Evolutionary conservation across 2,888 invertebrate genomes (phyloP).

Genomic region (Megamerina dolium): DNA sequence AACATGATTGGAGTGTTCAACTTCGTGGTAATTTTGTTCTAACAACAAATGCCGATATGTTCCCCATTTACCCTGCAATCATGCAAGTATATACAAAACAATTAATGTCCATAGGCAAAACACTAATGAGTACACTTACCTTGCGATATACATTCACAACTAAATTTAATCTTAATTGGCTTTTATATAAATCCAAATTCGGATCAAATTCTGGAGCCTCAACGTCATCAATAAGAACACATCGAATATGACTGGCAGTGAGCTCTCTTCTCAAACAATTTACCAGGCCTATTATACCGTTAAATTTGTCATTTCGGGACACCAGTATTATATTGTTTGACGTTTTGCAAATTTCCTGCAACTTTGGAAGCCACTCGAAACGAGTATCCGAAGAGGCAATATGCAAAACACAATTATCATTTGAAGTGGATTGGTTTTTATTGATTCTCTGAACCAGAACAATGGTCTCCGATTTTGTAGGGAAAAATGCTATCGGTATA

Average conservation of each 20-base stretch:
- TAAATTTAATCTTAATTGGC: slow-evolving; percentile 66
- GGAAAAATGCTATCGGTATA: slow-evolving; percentile 33
- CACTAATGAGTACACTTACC: slow-evolving; percentile 30
- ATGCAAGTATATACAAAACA: too few species aligned
- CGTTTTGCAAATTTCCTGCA: slow-evolving; percentile 32
- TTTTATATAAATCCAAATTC: slow-evolving; percentile 58
- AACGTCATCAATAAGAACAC: slow-evolving; percentile 59
- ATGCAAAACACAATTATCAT: slow-evolving; percentile 28
- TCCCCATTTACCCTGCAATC: slow-evolving; percentile 53
- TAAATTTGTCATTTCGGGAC: slow-evolving; percentile 60
- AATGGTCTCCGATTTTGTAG: slow-evolving; percentile 35
- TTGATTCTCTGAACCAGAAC: slow-evolving; percentile 38
- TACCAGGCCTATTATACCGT: slow-evolving; percentile 83
- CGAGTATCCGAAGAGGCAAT: slow-evolving; percentile 32
- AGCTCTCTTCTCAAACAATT: slow-evolving; percentile 81
- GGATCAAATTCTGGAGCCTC: slow-evolving; percentile 62
- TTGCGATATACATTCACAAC: slow-evolving; percentile 70
- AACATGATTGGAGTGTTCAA: slow-evolving; percentile 58
- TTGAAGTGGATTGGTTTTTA: slow-evolving; percentile 20
- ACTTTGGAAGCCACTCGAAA: slow-evolving; percentile 38
- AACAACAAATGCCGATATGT: slow-evolving; percentile 77
- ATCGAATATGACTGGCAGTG: slow-evolving; percentile 60
- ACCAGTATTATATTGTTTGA: slow-evolving; percentile 55
- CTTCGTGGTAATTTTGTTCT: slow-evolving; percentile 41
- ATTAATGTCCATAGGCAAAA: too few species aligned